Evolutionary conservation across 37 sponge, comb jelly and placozoan species (phyloP).

Genomic region (Haliclona indistincta): DNA sequence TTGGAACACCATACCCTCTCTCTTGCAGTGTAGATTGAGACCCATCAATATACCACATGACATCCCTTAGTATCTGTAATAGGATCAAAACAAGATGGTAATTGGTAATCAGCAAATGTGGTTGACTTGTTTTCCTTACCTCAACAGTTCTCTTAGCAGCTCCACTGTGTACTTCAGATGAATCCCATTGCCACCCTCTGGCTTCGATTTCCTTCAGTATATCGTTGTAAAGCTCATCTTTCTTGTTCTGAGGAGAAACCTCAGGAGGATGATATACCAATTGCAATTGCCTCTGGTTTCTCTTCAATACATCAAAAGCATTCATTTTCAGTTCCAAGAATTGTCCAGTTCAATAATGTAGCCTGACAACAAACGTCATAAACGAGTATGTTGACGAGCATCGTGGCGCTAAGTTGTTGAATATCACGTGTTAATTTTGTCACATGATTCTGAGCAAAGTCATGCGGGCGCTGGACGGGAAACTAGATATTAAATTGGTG

Average conservation of each 20-base stretch:
- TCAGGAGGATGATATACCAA: background rate
- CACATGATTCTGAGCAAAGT: too few species aligned
- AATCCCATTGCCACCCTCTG: background rate
- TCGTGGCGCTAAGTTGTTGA: too few species aligned
- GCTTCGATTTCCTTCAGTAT: background rate
- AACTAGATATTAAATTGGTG: too few species aligned
- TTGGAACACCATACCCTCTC: conserved; percentile 1
- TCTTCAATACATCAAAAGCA: background rate
- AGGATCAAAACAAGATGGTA: too few species aligned
- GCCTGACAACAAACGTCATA: too few species aligned
- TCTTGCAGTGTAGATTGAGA: conserved; percentile 8
- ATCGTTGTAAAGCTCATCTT: conserved; percentile 8
- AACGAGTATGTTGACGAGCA: too few species aligned
- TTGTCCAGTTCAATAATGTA: too few species aligned
- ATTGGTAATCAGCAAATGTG: too few species aligned
- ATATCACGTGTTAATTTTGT: too few species aligned
- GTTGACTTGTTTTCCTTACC: too few species aligned
- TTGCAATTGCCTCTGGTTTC: background rate
- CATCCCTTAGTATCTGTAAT: conserved; percentile 5
- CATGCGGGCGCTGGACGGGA: too few species aligned
- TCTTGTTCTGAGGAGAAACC: background rate
- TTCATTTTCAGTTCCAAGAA: too few species aligned
- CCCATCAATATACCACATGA: conserved; percentile 3
- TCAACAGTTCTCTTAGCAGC: background rate
- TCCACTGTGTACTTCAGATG: conserved; percentile 3